Evolutionary conservation across 2,888 invertebrate genomes (phyloP).

Genomic region (Entomobrya proxima): DNA sequence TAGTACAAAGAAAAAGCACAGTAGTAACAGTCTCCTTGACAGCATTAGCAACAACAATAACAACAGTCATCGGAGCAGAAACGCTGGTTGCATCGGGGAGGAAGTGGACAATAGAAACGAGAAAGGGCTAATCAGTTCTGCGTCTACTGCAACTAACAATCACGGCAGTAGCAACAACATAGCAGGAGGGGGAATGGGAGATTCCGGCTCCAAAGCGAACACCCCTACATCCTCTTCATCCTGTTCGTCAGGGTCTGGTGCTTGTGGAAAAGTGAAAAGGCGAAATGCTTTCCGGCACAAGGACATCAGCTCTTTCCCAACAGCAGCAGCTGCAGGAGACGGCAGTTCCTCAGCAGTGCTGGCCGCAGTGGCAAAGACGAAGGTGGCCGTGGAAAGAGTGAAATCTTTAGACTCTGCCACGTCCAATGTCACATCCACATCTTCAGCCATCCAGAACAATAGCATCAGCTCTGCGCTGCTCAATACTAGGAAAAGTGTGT

Average conservation of each 20-base stretch:
- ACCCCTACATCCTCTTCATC: conserved; percentile 71
- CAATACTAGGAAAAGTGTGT: conserved; percentile 58
- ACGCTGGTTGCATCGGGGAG: background rate
- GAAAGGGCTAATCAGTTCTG: conserved; percentile 12
- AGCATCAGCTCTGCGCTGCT: conserved; percentile 24
- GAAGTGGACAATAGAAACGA: conserved; percentile 45
- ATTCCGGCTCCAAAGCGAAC: conserved; percentile 66
- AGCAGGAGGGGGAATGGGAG: conserved; percentile 40
- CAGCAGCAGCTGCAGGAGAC: conserved; percentile 55
- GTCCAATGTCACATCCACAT: conserved; percentile 33
- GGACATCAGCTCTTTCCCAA: conserved; percentile 67
- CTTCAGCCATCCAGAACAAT: conserved; percentile 46
- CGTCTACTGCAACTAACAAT: conserved; percentile 28
- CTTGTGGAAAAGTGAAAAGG: conserved; percentile 74
- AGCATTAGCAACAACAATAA: conserved; percentile 7
- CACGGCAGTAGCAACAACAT: conserved; percentile 5
- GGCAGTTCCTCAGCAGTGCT: conserved; percentile 60
- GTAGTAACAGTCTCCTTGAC: background rate
- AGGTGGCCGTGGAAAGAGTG: conserved; percentile 73
- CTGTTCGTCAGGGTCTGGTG: conserved; percentile 68
- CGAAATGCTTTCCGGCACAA: conserved; percentile 75
- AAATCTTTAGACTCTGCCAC: conserved; percentile 68
- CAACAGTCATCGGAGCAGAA: background rate
- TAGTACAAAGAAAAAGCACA: conserved; percentile 41
- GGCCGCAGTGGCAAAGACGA: conserved; percentile 59